phyloP scores from a whole-genome alignment of 2,113 vertebrate genomes.

The Gobius niger region DNA sequence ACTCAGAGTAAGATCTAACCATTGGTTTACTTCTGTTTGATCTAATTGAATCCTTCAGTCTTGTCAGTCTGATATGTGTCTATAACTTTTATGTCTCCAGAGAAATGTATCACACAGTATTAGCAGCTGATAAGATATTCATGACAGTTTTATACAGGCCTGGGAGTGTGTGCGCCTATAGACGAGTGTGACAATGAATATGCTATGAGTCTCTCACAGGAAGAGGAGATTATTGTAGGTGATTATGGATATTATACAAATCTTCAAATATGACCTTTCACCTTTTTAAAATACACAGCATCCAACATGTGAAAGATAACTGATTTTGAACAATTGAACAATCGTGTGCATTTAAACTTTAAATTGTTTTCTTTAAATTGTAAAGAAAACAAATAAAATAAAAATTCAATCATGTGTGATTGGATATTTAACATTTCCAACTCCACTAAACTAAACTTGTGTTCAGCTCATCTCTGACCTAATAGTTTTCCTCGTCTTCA shows the following conservation, averaged over 20 bases:
- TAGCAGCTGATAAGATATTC: constrained; percentile 73
- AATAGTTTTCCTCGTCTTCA: neutral
- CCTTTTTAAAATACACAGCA: constrained; percentile 51
- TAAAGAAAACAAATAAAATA: neutral
- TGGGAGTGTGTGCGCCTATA: constrained; percentile 46
- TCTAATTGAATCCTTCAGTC: constrained; percentile 24
- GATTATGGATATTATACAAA: constrained; percentile 69
- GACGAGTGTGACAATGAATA: constrained; percentile 65
- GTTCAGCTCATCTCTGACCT: neutral
- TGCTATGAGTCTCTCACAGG: constrained; percentile 59
- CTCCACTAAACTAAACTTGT: too few species aligned
- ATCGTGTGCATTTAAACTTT: neutral
- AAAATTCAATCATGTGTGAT: neutral
- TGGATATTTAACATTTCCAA: too few species aligned
- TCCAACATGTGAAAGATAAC: constrained; percentile 35
- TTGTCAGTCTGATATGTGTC: constrained; percentile 27
- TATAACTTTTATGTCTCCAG: constrained; percentile 67
- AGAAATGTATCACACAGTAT: constrained; percentile 61
- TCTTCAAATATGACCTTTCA: constrained; percentile 66
- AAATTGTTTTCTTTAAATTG: neutral
- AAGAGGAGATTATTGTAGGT: constrained; percentile 54
- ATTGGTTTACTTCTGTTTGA: neutral
- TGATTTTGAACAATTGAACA: neutral
- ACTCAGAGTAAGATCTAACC: constrained; percentile 19
- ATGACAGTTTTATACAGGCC: constrained; percentile 54